Conservation (phyloP, 2,113 vertebrate genomes). For the Dromaius novaehollandiae region DNA sequence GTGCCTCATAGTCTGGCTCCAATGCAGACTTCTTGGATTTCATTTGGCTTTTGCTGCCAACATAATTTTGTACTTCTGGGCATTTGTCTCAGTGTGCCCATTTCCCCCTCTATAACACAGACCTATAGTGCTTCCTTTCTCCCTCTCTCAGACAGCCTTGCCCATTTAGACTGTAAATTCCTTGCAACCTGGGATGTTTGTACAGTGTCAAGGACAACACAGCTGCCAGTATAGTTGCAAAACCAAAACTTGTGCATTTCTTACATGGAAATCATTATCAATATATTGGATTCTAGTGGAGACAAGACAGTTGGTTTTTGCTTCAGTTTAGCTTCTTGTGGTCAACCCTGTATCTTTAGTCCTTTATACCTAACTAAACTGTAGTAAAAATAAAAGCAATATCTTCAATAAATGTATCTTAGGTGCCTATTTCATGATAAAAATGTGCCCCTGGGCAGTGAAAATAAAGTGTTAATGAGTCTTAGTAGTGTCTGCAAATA, state of each 20-base stretch:
- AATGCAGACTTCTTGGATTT: background rate
- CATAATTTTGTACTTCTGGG: accelerated
- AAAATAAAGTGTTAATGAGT: constrained; percentile 49
- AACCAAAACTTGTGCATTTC: background rate
- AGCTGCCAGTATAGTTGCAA: background rate
- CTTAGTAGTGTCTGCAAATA: constrained; percentile 15
- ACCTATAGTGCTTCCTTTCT: background rate
- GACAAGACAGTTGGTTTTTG: background rate
- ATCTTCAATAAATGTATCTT: background rate
- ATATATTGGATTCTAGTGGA: background rate
- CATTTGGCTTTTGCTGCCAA: background rate
- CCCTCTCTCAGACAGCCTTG: background rate
- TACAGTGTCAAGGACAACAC: background rate
- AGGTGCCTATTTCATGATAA: background rate
- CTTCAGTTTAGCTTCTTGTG: background rate
- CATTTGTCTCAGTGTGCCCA: accelerated
- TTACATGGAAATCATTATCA: accelerated
- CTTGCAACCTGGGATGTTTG: background rate
- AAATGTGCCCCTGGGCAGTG: background rate
- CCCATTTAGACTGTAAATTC: no score
- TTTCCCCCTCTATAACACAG: accelerated
- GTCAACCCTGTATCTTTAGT: background rate
- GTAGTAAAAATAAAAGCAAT: constrained; percentile 30
- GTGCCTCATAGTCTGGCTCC: background rate
- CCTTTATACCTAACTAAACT: background rate